These are phyloP conservation scores for Clytia hemisphaerica DNA, from an alignment of 30 jellyfish, hydroid and myxozoan genomes.

Conservation along the genomic window DNA sequence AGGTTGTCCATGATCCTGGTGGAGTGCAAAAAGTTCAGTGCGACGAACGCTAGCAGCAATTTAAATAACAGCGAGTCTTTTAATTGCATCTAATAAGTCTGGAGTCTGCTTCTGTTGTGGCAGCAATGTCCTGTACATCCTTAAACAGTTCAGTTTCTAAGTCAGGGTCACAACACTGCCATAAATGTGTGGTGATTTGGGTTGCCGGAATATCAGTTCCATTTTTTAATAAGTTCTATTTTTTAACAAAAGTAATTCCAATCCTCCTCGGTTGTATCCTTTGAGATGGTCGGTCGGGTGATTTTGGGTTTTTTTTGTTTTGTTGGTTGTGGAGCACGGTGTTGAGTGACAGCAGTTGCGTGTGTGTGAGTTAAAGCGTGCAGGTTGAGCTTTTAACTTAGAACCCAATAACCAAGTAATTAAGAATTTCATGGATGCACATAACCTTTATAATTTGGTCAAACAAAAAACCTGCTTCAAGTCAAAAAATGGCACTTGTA, in stretches of 20 bases:
- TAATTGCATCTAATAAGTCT: neutral
- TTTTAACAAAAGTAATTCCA: constrained; percentile 2
- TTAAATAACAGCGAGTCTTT: constrained; percentile 4
- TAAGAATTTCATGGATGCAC: too few species aligned
- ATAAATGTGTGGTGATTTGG: constrained; percentile 1
- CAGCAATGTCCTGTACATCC: neutral
- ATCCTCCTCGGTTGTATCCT: constrained; percentile 8
- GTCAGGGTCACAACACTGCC: constrained; percentile 15
- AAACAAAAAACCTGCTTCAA: too few species aligned
- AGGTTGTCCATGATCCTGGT: constrained; percentile 15
- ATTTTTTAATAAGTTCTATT: constrained; percentile 7
- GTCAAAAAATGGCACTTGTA: too few species aligned
- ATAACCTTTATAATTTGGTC: too few species aligned
- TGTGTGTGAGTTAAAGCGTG: too few species aligned
- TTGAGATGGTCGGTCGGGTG: constrained; percentile 11
- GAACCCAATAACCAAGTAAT: too few species aligned
- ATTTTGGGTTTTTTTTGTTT: neutral
- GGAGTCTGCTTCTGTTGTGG: constrained; percentile 4
- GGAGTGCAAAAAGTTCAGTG: constrained; percentile 2
- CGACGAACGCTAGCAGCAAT: constrained; percentile 4
- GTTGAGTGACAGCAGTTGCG: too few species aligned
- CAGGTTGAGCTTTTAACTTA: too few species aligned
- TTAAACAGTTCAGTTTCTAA: neutral
- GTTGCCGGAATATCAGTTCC: constrained; percentile 10
- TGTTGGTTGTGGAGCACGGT: too few species aligned